These are phyloP conservation scores for Xerus rutilus DNA, from an alignment of 2,797 vertebrate species.

Conservation along the genomic window DNA sequence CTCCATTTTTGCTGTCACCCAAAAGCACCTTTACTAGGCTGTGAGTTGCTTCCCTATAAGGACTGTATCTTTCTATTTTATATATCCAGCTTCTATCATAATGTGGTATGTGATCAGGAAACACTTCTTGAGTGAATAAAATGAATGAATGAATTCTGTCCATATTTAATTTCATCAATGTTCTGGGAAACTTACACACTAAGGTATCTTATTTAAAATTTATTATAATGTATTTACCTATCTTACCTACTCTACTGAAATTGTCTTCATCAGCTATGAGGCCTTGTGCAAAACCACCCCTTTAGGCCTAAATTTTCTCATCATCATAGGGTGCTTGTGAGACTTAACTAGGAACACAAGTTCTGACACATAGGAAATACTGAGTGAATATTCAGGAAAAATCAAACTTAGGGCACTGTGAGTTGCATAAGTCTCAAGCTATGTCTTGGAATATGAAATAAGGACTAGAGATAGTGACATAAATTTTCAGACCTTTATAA, in stretches of 20 bases:
- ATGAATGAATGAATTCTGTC: neutral
- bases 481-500: neutral
- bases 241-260: neutral
- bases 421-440: neutral
- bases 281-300: neutral
- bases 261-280: neutral
- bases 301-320: neutral
- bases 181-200: neutral
- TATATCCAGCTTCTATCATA: neutral
- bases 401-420: neutral
- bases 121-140: neutral
- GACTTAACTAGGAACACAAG: neutral
- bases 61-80: neutral
- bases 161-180: neutral
- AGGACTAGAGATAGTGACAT: neutral
- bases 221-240: neutral
- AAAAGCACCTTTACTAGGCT: neutral
- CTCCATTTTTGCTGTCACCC: neutral
- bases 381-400: neutral
- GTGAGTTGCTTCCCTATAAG: neutral
- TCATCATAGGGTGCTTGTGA: neutral
- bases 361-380: neutral
- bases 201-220: neutral
- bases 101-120: neutral
- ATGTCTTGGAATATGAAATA: neutral